These are phyloP conservation scores for Paradoxurus hermaphroditus DNA, from an alignment of 2,113 vertebrate species.

Conservation along the genomic window DNA sequence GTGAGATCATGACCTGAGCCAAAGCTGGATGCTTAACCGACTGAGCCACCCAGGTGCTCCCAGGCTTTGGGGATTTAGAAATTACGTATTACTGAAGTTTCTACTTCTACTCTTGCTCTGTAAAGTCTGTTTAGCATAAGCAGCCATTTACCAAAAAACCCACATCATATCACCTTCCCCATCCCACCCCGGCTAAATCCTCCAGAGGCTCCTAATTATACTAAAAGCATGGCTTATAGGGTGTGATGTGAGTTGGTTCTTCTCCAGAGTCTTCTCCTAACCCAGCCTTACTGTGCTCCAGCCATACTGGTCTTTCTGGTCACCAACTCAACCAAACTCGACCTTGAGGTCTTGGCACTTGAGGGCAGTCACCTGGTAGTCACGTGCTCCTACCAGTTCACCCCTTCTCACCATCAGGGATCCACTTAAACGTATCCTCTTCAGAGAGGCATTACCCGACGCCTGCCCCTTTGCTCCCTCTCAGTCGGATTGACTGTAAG, in stretches of 20 bases:
- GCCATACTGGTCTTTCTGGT: not conserved
- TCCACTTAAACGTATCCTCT: not conserved
- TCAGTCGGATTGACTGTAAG: not conserved
- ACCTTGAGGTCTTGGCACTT: not conserved
- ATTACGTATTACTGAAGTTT: not conserved
- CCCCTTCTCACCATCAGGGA: not conserved
- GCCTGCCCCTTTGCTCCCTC: rapidly evolving
- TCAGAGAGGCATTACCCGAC: not conserved
- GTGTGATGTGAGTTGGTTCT: not conserved
- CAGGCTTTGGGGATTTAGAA: not conserved
- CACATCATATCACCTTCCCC: not conserved
- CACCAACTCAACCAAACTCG: rapidly evolving
- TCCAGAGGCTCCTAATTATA: not conserved
- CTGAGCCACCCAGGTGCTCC: no score
- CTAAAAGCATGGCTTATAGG: not conserved
- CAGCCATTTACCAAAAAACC: slow-evolving; percentile 26
- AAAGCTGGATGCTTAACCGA: no score
- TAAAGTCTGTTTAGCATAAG: not conserved
- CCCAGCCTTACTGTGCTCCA: not conserved
- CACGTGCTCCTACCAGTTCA: not conserved
- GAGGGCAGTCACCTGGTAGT: not conserved
- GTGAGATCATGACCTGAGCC: no score
- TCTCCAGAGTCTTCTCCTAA: not conserved
- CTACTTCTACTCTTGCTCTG: not conserved
- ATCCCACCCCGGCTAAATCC: not conserved